A percentile compares a stretch with the other conserved stretches of the same genome.
phyloP scores from a whole-genome alignment of 2,797 vertebrate species.

The Sebastes minor region DNA sequence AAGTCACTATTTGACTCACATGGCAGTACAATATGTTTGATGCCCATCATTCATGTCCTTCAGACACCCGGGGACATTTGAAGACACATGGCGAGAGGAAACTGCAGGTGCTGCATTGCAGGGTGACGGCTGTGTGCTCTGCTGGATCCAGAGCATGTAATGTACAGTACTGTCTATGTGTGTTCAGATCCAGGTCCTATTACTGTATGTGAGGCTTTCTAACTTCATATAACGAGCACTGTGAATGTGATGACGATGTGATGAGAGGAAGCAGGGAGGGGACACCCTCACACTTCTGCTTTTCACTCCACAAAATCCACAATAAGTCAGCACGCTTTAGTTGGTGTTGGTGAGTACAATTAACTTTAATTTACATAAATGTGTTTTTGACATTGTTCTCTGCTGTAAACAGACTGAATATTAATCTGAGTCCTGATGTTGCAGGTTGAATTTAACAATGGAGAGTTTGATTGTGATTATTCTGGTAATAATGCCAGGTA shows the following conservation, averaged over 20 bases:
- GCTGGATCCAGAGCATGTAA: no score
- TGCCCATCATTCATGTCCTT: neutral
- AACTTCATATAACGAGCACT: neutral
- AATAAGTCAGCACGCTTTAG: neutral
- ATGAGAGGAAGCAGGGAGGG: neutral
- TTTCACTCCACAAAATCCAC: constrained; percentile 6
- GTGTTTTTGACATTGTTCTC: neutral
- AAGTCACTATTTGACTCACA: neutral
- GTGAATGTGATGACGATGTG: neutral
- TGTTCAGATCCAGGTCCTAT: neutral
- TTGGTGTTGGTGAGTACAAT: neutral
- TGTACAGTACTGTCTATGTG: neutral
- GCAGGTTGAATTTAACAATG: constrained; percentile 35
- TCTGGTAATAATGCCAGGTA: constrained; percentile 45
- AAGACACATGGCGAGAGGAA: neutral
- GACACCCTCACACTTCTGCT: constrained; percentile 40
- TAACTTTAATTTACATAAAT: neutral
- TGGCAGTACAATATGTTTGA: neutral
- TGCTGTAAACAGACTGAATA: neutral
- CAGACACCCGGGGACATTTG: neutral
- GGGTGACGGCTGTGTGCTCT: neutral
- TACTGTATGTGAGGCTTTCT: neutral
- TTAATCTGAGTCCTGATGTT: neutral
- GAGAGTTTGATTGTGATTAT: constrained; percentile 25
- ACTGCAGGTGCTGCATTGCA: neutral